Evolutionary conservation across 2,113 vertebrate species (phyloP).

Genomic region (Antigone vipio): DNA sequence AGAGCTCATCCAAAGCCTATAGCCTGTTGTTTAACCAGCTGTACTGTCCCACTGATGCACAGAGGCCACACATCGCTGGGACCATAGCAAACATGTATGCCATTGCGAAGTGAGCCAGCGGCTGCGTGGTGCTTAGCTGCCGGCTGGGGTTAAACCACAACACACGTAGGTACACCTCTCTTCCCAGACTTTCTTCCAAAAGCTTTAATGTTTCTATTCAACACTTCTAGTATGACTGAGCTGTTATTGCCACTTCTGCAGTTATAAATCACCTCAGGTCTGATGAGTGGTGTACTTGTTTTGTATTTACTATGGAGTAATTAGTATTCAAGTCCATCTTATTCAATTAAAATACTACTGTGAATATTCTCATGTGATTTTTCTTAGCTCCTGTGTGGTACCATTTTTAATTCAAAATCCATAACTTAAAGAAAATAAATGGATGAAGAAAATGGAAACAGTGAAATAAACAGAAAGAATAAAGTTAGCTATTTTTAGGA

Average conservation of each 20-base stretch:
- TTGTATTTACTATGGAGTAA: not conserved
- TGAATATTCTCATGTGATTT: not conserved
- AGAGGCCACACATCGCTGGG: fast-evolving
- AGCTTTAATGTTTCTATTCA: not conserved
- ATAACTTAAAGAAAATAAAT: not conserved
- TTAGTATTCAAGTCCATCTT: not conserved
- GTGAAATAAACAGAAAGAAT: not conserved
- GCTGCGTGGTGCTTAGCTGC: not conserved
- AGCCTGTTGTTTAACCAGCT: not conserved
- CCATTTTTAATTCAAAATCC: not conserved
- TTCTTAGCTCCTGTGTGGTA: not conserved
- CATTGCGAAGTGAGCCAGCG: not conserved
- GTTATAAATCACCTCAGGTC: not conserved
- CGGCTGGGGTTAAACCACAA: not conserved
- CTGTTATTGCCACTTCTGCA: not conserved
- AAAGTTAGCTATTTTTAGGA: not conserved
- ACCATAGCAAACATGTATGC: not conserved
- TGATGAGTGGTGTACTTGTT: not conserved
- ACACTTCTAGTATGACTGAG: not conserved
- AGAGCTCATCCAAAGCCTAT: not conserved
- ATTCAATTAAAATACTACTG: not conserved
- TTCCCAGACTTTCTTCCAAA: not conserved
- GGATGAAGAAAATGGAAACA: not conserved
- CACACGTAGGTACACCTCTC: fast-evolving
- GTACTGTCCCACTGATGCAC: not conserved